Evolutionary conservation across 2,888 invertebrate species (phyloP).

Genomic region (Helobdella robusta): DNA sequence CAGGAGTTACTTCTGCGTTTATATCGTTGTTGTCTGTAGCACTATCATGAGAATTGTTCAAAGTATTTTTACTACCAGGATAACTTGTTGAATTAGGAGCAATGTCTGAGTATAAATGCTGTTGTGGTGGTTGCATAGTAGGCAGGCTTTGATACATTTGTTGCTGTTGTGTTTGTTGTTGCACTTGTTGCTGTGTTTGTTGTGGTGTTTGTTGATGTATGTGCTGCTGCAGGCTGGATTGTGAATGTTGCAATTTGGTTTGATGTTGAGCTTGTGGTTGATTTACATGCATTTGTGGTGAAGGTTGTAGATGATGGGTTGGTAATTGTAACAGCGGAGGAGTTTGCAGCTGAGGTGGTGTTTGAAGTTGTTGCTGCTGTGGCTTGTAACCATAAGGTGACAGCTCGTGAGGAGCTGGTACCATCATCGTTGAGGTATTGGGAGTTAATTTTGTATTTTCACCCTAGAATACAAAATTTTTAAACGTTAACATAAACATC

Average conservation of each 20-base stretch:
- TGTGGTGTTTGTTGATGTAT: neutral
- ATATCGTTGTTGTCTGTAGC: neutral
- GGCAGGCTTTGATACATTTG: neutral
- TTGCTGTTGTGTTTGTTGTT: slow-evolving; percentile 24
- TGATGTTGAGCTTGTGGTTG: slow-evolving; percentile 10
- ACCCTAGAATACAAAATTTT: too few relatives aligned
- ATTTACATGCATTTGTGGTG: neutral
- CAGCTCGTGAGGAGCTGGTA: too few relatives aligned
- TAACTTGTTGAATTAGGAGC: too few relatives aligned
- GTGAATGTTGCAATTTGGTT: neutral
- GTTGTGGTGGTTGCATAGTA: too few relatives aligned
- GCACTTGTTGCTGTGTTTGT: slow-evolving; percentile 9
- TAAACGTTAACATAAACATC: too few relatives aligned
- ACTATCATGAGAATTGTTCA: neutral
- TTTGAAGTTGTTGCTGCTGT: slow-evolving; percentile 12
- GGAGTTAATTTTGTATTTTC: too few relatives aligned
- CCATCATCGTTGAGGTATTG: too few relatives aligned
- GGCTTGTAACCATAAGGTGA: too few relatives aligned
- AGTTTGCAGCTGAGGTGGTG: neutral
- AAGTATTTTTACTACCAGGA: too few relatives aligned
- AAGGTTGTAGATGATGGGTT: neutral
- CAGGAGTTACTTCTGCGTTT: neutral
- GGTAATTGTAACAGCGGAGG: too few relatives aligned
- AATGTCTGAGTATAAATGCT: too few relatives aligned
- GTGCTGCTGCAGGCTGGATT: slow-evolving; percentile 12